A percentile compares a stretch with the other conserved stretches of the same genome.
Evolutionary conservation across 2,888 invertebrate genomes (phyloP).

Genomic region (Bhutanitis thaidina): DNA sequence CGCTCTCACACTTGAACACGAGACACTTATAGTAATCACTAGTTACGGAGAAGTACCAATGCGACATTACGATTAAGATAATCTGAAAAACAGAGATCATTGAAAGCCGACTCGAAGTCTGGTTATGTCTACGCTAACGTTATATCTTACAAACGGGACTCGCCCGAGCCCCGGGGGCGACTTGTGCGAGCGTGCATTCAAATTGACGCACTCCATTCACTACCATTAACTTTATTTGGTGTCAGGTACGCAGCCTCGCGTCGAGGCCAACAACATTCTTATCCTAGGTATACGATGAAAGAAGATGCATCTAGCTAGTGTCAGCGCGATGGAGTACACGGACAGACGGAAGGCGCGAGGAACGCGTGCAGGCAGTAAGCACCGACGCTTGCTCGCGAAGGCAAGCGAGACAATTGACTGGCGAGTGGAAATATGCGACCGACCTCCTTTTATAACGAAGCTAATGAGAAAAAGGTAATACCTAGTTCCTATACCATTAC

Average conservation of each 20-base stretch:
- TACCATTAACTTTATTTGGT: slow-evolving; percentile 58
- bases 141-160: slow-evolving; percentile 43
- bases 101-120: slow-evolving; percentile 77
- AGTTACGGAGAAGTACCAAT: slow-evolving; percentile 60
- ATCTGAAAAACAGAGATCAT: slow-evolving; percentile 65
- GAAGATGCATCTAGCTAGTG: slow-evolving; percentile 61
- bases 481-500: slow-evolving; percentile 75
- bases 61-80: slow-evolving; percentile 59
- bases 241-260: slow-evolving; percentile 70
- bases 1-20: slow-evolving; percentile 46
- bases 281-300: slow-evolving; percentile 49
- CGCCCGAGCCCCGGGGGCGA: slow-evolving; percentile 18
- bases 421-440: slow-evolving; percentile 52
- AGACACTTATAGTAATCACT: slow-evolving; percentile 56
- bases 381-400: slow-evolving; percentile 35
- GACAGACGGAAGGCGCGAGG: slow-evolving; percentile 27
- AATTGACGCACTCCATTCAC: slow-evolving; percentile 20
- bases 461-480: slow-evolving; percentile 73
- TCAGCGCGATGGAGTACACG: slow-evolving; percentile 43
- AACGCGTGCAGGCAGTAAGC: slow-evolving; percentile 27
- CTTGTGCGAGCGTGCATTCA: slow-evolving; percentile 45
- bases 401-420: slow-evolving; percentile 66
- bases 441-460: slow-evolving; percentile 60
- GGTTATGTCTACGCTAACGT: slow-evolving; percentile 65
- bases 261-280: slow-evolving; percentile 51